phyloP scores from a whole-genome alignment of 2,113 vertebrate genomes.

The Casuarius casuarius region DNA sequence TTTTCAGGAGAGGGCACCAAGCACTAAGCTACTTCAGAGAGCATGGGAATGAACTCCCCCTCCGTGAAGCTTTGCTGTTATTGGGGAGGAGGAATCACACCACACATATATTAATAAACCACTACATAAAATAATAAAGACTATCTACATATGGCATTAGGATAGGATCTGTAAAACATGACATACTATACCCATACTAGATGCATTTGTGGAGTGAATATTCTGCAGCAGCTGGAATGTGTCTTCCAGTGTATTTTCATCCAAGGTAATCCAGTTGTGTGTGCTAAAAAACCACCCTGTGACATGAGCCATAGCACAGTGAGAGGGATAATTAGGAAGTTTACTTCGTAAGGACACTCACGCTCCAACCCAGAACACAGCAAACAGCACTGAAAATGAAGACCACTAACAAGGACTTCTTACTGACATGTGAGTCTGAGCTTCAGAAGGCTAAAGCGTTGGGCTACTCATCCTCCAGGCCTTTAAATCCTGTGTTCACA shows the following conservation, averaged over 20 bases:
- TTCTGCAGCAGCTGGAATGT: not conserved
- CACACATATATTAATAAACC: not conserved
- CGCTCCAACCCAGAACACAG: not conserved
- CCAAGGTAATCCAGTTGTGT: not conserved
- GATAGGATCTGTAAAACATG: not conserved
- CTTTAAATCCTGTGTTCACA: not conserved
- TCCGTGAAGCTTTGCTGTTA: not conserved
- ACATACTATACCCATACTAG: not conserved
- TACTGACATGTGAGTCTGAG: not conserved
- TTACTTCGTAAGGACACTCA: not conserved
- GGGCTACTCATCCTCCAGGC: not conserved
- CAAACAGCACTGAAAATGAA: not conserved
- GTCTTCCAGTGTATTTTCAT: not conserved
- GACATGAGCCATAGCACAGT: rapidly evolving
- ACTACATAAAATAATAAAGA: not conserved
- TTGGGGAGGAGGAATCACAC: not conserved
- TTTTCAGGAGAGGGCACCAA: not conserved
- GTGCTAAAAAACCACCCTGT: not conserved
- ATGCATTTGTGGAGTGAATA: not conserved
- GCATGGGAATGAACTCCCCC: not conserved
- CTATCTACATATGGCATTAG: not conserved
- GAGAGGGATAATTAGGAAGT: not conserved
- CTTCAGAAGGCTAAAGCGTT: not conserved
- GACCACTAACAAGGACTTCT: not conserved
- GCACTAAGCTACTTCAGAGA: not conserved